Conservation (phyloP, 2,888 invertebrate species). For the Epistrophe grossulariae region DNA sequence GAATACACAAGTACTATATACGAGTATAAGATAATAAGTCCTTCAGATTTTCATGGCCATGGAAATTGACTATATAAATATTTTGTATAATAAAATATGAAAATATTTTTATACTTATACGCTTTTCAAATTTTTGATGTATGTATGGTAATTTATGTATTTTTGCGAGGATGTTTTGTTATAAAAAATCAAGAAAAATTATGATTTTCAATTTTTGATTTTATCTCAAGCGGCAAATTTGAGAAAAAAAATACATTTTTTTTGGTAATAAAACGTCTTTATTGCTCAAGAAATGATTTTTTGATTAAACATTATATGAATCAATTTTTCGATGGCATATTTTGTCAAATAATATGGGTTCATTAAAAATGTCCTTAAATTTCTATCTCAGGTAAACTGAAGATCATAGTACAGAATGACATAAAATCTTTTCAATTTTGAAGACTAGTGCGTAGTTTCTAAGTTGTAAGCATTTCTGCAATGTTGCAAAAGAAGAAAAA, state of each 20-base stretch:
- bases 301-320: too few relatives aligned
- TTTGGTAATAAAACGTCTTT: too few relatives aligned
- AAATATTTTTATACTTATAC: constrained; percentile 61
- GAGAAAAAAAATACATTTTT: too few relatives aligned
- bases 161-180: not conserved
- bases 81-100: not conserved
- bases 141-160: constrained; percentile 6
- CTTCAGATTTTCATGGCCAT: constrained; percentile 36
- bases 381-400: too few relatives aligned
- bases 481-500: not conserved
- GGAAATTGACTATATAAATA: constrained; percentile 43
- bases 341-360: too few relatives aligned
- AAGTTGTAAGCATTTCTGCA: too few relatives aligned
- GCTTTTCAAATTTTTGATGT: constrained; percentile 62
- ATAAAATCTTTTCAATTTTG: too few relatives aligned
- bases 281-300: too few relatives aligned
- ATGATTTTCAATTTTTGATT: not conserved
- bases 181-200: not conserved
- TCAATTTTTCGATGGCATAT: too few relatives aligned
- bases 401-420: too few relatives aligned
- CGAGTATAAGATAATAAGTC: constrained; percentile 32
- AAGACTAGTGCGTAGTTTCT: too few relatives aligned
- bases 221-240: not conserved
- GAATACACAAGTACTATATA: not conserved
- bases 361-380: not conserved